Evolutionary conservation across 2,797 vertebrate genomes (phyloP).

Genomic region (Mormyrus proboscirostris): DNA sequence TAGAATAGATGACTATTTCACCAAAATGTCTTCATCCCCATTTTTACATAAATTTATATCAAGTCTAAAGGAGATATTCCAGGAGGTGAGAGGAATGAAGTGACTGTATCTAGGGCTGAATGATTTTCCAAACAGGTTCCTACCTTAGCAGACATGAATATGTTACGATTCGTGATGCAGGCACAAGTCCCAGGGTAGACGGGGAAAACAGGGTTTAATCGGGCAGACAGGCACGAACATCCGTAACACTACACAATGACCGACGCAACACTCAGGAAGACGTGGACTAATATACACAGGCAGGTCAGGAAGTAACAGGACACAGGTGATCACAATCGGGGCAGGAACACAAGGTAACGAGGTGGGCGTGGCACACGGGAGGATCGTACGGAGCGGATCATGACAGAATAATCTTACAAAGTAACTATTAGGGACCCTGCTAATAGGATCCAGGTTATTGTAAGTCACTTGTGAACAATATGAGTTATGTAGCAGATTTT

Average conservation of each 20-base stretch:
- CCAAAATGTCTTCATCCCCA: not conserved
- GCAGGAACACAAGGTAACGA: too few relatives aligned
- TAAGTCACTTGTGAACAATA: not conserved
- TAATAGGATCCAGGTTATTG: not conserved
- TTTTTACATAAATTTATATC: not conserved
- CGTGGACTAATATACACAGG: too few relatives aligned
- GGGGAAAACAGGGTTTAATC: too few relatives aligned
- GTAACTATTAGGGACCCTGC: not conserved
- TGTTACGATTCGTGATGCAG: too few relatives aligned
- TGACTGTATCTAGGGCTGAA: not conserved
- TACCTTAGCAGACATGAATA: not conserved
- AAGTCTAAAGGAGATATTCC: not conserved
- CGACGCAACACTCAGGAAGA: too few relatives aligned
- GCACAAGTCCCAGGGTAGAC: too few relatives aligned
- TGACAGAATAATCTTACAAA: not conserved
- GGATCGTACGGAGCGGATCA: too few relatives aligned
- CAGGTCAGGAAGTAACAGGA: too few relatives aligned
- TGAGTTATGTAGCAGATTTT: not conserved
- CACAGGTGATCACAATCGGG: too few relatives aligned
- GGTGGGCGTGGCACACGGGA: too few relatives aligned
- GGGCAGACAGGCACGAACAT: too few relatives aligned
- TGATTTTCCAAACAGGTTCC: not conserved
- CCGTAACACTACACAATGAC: too few relatives aligned
- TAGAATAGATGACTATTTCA: not conserved
- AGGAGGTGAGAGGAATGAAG: not conserved